Base-by-base conservation (phyloP, 1,140 invertebrate genomes). In the Saccostrea glomerata region DNA sequence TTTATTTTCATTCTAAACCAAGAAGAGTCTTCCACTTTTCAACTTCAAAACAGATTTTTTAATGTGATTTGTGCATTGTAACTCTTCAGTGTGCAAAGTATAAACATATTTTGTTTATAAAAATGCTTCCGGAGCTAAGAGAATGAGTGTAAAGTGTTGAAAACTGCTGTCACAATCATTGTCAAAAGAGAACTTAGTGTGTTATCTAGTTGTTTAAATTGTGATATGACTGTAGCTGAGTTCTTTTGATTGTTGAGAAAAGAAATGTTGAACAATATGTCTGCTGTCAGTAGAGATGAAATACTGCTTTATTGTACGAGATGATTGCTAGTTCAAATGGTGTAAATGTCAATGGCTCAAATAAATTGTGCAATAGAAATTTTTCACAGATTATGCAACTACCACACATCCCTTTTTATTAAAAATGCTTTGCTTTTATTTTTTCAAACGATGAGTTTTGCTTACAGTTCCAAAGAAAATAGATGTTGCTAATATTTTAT, bases 401-500 rank as follows among this genome's bases (percentile, higher is more conserved):
- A 77, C 30, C 70, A 77, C 70, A 36, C 25, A 30, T 36, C 25
- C 15, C 2, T 77, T 25, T 47, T 77, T 9, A 13, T 77, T 77
- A 77, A 30, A 11, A 77, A 25, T 77, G 70, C 70, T 77, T 77
- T 30, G 70, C 70, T 77, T 77, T 25, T n/a, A n/a, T 77, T 20
- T 77, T 30, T 63, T 20, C 58, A 63, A n/a, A 63, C 17, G 2
- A 63, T 6, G 58, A 1, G 17, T 20, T 20, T n/a, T 36, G 70
- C 9, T 30, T 77, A 30, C 70, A 77, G 30, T 30, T 77, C 15
- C 30, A 11, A 25, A 77, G 23, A 20, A 13, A 36, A 77, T 36
- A 77, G 70, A 36, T 77, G 70, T 77, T 77, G 25, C 70, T 77
- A 77, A 77, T 77, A 77, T 77, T 77, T 77, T 77, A 77, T 15